phyloP scores from a whole-genome alignment of 1,140 invertebrate species.

The Reticulitermes speratus region DNA sequence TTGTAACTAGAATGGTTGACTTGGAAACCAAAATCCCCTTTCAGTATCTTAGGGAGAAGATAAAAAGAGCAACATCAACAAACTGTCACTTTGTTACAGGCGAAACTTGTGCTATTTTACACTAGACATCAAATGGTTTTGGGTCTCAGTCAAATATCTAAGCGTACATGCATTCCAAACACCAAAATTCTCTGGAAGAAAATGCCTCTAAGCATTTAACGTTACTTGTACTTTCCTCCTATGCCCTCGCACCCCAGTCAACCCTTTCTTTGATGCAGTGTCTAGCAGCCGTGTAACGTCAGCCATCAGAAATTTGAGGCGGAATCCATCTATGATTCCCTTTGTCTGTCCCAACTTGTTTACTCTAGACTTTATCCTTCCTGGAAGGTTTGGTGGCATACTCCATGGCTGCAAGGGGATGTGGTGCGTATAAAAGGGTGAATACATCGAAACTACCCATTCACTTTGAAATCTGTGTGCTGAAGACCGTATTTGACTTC shows the following conservation, averaged over 20 bases:
- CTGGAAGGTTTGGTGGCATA: not conserved
- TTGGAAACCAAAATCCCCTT: too few species aligned
- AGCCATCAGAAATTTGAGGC: slow-evolving; percentile 10
- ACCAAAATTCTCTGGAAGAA: not conserved
- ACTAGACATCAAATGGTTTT: too few species aligned
- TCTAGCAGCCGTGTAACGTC: not conserved
- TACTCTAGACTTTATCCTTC: not conserved
- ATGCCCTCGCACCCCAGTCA: not conserved
- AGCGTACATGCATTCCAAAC: too few species aligned
- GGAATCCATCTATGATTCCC: not conserved
- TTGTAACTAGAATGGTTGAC: too few species aligned
- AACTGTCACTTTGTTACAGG: too few species aligned
- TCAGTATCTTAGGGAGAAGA: too few species aligned
- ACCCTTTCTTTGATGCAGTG: not conserved
- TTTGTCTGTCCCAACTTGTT: slow-evolving; percentile 11
- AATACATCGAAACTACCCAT: not conserved
- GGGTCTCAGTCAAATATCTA: too few species aligned
- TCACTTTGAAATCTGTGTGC: not conserved
- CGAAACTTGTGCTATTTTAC: too few species aligned
- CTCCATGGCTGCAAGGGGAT: not conserved
- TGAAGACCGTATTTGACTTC: not conserved
- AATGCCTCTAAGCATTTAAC: not conserved
- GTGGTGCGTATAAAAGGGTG: not conserved
- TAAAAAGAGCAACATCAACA: too few species aligned
- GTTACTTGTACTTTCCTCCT: not conserved